Conservation (phyloP, 2,888 invertebrate species). For the Slavum lentiscoides region DNA sequence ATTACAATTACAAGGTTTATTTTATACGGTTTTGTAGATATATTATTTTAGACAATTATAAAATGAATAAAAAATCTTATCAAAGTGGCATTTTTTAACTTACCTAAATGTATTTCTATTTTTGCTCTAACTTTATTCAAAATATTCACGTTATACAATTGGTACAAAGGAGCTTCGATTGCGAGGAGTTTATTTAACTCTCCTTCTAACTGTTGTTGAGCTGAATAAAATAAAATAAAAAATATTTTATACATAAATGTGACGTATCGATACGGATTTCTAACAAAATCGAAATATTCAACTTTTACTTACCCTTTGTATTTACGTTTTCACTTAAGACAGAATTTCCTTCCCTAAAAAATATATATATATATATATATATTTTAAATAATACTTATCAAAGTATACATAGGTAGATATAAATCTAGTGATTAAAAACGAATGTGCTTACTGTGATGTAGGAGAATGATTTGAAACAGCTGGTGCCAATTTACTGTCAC, state of each 20-base stretch:
- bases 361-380: not conserved
- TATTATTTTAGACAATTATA: too few relatives aligned
- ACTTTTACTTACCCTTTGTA: slow-evolving; percentile 33
- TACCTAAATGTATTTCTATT: slow-evolving; percentile 78
- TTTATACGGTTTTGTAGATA: too few relatives aligned
- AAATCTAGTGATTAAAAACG: not conserved
- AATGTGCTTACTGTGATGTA: slow-evolving; percentile 35
- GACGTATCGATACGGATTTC: not conserved
- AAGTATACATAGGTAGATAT: not conserved
- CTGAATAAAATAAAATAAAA: slow-evolving; percentile 51
- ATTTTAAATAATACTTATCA: not conserved
- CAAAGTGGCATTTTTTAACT: slow-evolving; percentile 36
- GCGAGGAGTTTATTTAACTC: slow-evolving; percentile 72
- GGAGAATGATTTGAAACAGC: slow-evolving; percentile 45
- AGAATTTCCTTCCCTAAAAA: slow-evolving; percentile 41
- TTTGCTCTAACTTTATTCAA: slow-evolving; percentile 80
- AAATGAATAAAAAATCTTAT: not conserved
- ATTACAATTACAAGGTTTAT: too few relatives aligned
- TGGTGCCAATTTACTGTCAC: slow-evolving; percentile 43
- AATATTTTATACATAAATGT: not conserved
- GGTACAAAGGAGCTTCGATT: slow-evolving; percentile 85
- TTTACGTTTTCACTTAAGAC: slow-evolving; percentile 36
- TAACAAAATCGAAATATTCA: not conserved
- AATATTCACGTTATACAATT: slow-evolving; percentile 77
- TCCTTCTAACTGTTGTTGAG: slow-evolving; percentile 58